A percentile compares a stretch with the other conserved stretches of the same genome.
phyloP scores from a whole-genome alignment of 2,888 invertebrate genomes.

The Sesamia inferens region DNA sequence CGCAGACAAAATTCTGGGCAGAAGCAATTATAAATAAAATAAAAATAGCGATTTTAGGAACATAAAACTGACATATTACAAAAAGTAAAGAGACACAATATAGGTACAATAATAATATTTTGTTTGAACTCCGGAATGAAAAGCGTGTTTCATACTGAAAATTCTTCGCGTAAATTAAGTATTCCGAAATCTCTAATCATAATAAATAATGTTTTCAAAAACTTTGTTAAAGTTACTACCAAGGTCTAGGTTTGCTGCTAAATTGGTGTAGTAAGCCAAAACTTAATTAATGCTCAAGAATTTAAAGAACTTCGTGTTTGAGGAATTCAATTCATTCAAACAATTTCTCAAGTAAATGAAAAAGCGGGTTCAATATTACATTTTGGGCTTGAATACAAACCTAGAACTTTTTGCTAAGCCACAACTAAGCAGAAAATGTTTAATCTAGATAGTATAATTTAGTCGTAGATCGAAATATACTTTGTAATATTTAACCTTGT shows the following conservation, averaged over 20 bases:
- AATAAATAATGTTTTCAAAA: constrained; percentile 11
- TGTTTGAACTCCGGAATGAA: not conserved
- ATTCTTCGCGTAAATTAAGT: not conserved
- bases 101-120: not conserved
- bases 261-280: constrained; percentile 43
- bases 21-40: not conserved
- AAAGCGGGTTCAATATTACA: constrained; percentile 48
- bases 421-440: not conserved
- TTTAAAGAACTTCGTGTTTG: constrained; percentile 51
- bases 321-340: constrained; percentile 48
- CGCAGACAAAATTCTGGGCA: no score
- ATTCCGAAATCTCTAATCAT: not conserved
- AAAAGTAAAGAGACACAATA: not conserved
- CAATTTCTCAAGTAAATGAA: constrained; percentile 52
- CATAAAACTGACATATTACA: not conserved
- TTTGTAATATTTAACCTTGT: not conserved
- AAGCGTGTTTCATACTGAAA: not conserved
- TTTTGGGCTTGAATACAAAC: constrained; percentile 25
- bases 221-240: constrained; percentile 4
- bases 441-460: not conserved
- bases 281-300: constrained; percentile 54
- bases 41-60: not conserved
- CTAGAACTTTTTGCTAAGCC: constrained; percentile 11
- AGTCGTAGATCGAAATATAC: not conserved
- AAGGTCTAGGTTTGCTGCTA: constrained; percentile 29